These are phyloP conservation scores for Prionace glauca DNA, from an alignment of 2,797 vertebrate species.

Conservation along the genomic window DNA sequence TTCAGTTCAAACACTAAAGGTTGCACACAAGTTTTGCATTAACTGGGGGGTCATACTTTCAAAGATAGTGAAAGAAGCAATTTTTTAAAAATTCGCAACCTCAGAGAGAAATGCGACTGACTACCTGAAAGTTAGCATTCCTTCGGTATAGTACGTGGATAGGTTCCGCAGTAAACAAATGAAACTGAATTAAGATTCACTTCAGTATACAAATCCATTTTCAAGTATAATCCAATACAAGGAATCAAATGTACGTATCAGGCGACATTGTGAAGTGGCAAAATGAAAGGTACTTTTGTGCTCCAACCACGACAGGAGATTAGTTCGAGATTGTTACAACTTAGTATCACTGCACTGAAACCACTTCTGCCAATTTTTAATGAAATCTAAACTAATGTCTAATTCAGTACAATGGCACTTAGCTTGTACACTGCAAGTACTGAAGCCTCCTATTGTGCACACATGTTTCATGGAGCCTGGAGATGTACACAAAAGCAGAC, in stretches of 20 bases:
- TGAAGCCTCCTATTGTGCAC: not conserved
- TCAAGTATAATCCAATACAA: not conserved
- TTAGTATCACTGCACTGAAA: not conserved
- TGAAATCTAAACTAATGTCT: not conserved
- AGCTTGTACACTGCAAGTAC: not conserved
- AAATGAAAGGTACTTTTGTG: not conserved
- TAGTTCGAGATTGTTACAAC: not conserved
- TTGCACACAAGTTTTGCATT: slow-evolving; percentile 33
- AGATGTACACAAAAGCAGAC: not conserved
- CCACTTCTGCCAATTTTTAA: not conserved
- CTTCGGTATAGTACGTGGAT: not conserved
- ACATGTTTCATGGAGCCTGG: not conserved
- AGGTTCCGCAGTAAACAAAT: not conserved
- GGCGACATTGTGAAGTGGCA: not conserved
- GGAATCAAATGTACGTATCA: not conserved
- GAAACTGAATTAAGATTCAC: not conserved
- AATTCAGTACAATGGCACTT: not conserved
- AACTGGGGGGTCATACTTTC: slow-evolving; percentile 24
- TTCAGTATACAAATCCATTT: not conserved
- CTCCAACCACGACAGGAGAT: not conserved
- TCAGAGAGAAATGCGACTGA: not conserved
- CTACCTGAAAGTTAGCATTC: not conserved
- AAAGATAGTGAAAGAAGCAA: not conserved
- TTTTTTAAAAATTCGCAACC: not conserved
- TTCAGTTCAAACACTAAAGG: slow-evolving; percentile 30